Conservation (phyloP, 1,140 invertebrate species). For the Calliphora vicina region DNA sequence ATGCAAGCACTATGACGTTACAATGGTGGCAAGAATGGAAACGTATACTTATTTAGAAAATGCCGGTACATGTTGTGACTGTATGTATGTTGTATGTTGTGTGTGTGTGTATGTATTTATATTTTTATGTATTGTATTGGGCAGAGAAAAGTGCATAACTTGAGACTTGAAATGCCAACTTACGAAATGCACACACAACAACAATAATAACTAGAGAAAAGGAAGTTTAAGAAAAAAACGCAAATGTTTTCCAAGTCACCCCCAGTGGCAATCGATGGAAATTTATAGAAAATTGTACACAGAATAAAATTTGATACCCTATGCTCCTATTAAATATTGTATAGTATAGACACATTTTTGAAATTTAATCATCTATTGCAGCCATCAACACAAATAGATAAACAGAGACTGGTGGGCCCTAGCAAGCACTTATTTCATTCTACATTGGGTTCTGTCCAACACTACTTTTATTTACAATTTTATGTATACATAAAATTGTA, state of each 20-base stretch:
- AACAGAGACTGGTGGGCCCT: too few relatives aligned
- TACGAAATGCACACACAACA: not conserved
- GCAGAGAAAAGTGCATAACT: not conserved
- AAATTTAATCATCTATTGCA: not conserved
- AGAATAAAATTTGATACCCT: constrained; percentile 9
- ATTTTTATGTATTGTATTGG: not conserved
- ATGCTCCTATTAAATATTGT: not conserved
- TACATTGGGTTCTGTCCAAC: too few relatives aligned
- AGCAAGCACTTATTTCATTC: too few relatives aligned
- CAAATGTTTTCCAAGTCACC: not conserved
- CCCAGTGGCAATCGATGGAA: not conserved
- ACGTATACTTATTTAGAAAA: not conserved
- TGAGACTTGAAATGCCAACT: not conserved
- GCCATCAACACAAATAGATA: too few relatives aligned
- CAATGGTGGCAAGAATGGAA: not conserved
- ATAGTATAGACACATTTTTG: not conserved
- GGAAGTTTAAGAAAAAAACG: not conserved
- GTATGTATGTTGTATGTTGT: too few relatives aligned
- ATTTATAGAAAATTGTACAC: constrained; percentile 14
- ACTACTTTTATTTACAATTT: too few relatives aligned
- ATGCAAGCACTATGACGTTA: not conserved
- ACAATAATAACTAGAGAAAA: too few relatives aligned
- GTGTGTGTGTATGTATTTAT: not conserved
- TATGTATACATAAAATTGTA: too few relatives aligned
- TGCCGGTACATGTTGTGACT: not conserved